Base-by-base conservation (phyloP, 1,140 invertebrate species). In the Polypedilum vanderplanki region DNA sequence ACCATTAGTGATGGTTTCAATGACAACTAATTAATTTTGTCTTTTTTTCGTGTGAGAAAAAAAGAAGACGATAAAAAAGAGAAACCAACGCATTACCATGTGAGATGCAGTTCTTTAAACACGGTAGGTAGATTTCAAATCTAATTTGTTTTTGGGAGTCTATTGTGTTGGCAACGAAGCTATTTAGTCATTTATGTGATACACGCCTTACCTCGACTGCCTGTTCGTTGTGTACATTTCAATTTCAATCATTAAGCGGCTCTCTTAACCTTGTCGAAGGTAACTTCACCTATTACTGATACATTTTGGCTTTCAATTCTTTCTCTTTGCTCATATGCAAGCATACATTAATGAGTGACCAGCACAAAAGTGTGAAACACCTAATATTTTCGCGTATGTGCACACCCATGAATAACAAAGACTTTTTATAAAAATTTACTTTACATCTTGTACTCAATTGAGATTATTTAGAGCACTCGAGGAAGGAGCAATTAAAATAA, bases 341-440 rank as follows among this genome's bases (percentile, higher is more conserved):
- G 24, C 24, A 33, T 33, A 57, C 4, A 57, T 57, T 57, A 57
- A 57, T 57, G 12, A 57, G 46, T 57, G 46, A 57, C 46, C 46
- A 12, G 46, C 46, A 57, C 46, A 57, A 57, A 15, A 57, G 46
- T 57, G 46, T 57, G 46, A 57, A 57, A 57, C 46, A 57, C 46
- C 46, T 57, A 33, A 33, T 33, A 33, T 33, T 33, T 33, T 33
- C 24, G 24, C 46, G n/a, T 57, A 57, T 57, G 15, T 57, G 46
- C 46, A 57, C 46, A 57, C 46, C 46, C 12, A 57, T 15, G 24
- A n/a, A 12, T 57, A 57, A n/a, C n/a, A 57, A n/a, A n/a, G 15
- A 57, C n/a, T 4, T 57, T n/a, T 57, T 57, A 46, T 46, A 12
- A 57, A n/a, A 4, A 57, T 57, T 57, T 12, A n/a, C 15, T n/a